phyloP scores from a whole-genome alignment of 1,140 invertebrate genomes.

The Alviniconcha marisindica region DNA sequence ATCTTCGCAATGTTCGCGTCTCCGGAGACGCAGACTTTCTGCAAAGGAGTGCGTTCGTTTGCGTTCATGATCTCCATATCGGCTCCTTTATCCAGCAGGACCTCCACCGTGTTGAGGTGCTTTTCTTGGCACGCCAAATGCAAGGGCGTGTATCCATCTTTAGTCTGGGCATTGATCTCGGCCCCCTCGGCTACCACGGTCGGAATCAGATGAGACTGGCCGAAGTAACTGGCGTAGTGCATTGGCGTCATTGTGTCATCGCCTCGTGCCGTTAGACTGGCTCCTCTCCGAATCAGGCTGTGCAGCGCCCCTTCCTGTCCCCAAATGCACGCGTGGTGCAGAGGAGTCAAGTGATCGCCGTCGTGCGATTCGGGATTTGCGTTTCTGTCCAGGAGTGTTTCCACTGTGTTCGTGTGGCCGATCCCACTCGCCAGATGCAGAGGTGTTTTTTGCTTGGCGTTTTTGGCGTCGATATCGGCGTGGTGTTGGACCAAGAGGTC shows the following conservation, averaged over 20 bases:
- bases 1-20: background rate
- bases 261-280: constrained; percentile 53
- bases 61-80: constrained; percentile 68
- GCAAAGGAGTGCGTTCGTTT: constrained; percentile 78
- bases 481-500: constrained; percentile 83
- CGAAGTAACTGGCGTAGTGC: constrained; percentile 69
- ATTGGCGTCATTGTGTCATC: constrained; percentile 75
- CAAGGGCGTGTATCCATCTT: constrained; percentile 88
- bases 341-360: constrained; percentile 76
- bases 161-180: constrained; percentile 89
- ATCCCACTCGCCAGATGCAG: constrained; percentile 85
- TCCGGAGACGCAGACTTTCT: background rate
- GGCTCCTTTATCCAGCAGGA: constrained; percentile 88
- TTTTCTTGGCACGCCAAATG: constrained; percentile 89
- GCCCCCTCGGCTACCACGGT: constrained; percentile 72
- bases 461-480: constrained; percentile 84
- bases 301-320: background rate
- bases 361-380: constrained; percentile 38
- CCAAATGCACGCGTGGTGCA: background rate
- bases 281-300: background rate
- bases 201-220: background rate
- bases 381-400: constrained; percentile 35
- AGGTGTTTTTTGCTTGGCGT: constrained; percentile 94
- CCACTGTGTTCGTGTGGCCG: constrained; percentile 41
- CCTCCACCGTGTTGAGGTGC: constrained; percentile 87